These are phyloP conservation scores for Drosophila parvula DNA, from an alignment of 1,140 invertebrate genomes.

Conservation along the genomic window DNA sequence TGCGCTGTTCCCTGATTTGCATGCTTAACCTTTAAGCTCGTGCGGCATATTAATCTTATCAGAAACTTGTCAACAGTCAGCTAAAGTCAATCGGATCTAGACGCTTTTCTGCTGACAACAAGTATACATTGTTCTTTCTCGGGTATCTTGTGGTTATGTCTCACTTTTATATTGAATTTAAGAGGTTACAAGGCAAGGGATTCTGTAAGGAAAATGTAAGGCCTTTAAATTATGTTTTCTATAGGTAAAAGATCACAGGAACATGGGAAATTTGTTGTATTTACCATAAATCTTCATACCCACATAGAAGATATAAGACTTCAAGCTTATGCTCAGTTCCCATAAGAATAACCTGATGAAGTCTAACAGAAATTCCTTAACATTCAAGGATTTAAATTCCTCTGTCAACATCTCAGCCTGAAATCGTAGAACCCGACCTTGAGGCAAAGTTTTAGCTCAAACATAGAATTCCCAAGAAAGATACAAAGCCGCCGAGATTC, in stretches of 20 bases:
- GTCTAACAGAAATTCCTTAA: not conserved
- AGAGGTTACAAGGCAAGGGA: not conserved
- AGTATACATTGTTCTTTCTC: conserved; percentile 70
- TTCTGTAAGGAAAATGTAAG: not conserved
- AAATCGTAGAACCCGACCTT: conserved; percentile 16
- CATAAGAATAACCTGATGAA: not conserved
- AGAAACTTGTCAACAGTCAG: conserved; percentile 79
- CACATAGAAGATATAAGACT: no score
- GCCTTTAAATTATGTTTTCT: not conserved
- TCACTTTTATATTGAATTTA: conserved; percentile 12
- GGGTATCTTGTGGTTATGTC: conserved; percentile 26
- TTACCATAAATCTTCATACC: not conserved
- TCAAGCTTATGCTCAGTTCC: not conserved
- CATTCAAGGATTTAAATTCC: not conserved
- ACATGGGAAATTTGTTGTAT: not conserved
- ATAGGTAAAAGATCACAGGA: not conserved
- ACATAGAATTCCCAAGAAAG: conserved; percentile 30
- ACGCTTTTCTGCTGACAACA: conserved; percentile 58
- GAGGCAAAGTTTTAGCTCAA: conserved; percentile 1
- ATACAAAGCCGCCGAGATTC: conserved; percentile 40
- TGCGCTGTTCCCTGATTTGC: conserved; percentile 57
- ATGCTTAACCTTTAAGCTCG: conserved; percentile 59
- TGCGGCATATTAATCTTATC: conserved; percentile 79
- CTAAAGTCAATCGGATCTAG: conserved; percentile 55
- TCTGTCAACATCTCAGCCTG: conserved; percentile 13